phyloP scores from a whole-genome alignment of 2,113 vertebrate species.

The Melanerpes formicivorus region DNA sequence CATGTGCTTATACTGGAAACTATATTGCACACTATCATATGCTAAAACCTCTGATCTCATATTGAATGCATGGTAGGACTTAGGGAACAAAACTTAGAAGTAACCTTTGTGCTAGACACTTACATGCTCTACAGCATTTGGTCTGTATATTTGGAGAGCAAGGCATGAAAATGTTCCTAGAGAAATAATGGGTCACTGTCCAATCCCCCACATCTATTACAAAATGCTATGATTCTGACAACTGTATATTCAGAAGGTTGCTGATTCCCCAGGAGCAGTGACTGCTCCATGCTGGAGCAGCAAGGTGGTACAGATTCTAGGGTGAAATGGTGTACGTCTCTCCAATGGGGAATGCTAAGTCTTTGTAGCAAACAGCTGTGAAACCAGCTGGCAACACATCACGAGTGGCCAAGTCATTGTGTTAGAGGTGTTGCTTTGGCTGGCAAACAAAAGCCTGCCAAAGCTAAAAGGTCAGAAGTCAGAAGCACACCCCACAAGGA shows the following conservation, averaged over 20 bases:
- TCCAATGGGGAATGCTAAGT: neutral
- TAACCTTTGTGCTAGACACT: neutral
- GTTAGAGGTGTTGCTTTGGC: neutral
- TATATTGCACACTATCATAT: neutral
- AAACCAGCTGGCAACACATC: neutral
- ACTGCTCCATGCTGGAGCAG: neutral
- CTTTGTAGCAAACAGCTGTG: neutral
- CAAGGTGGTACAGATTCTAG: neutral
- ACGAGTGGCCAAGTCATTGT: rapidly evolving
- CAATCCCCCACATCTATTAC: neutral
- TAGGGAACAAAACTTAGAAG: neutral
- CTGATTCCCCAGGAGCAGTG: neutral
- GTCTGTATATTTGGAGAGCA: neutral
- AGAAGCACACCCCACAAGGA: neutral
- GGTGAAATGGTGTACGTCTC: neutral
- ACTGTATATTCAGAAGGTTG: constrained; percentile 3
- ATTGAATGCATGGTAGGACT: neutral
- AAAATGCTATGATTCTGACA: neutral
- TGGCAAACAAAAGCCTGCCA: neutral
- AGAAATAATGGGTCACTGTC: neutral
- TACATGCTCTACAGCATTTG: neutral
- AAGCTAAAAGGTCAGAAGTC: neutral
- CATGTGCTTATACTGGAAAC: neutral
- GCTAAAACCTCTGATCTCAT: neutral
- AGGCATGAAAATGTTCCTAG: neutral